These are phyloP conservation scores for Littorina saxatilis DNA, from an alignment of 1,140 invertebrate genomes.

Conservation along the genomic window DNA sequence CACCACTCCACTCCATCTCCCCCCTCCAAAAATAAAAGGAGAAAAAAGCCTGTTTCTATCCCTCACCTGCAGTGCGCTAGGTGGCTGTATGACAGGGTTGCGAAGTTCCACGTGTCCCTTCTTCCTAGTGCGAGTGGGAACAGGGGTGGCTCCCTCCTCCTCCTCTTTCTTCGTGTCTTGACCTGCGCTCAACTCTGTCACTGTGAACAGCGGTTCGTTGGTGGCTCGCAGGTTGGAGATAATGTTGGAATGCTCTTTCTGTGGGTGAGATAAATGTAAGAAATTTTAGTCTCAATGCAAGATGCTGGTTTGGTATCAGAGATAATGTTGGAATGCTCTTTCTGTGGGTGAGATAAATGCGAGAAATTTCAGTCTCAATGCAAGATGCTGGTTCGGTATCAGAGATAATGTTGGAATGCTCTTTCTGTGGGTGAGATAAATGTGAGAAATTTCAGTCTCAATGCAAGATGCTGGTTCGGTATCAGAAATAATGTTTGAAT, in stretches of 20 bases:
- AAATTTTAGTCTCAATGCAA: too few species aligned
- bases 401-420: slow-evolving; percentile 93
- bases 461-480: too few species aligned
- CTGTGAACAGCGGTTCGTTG: slow-evolving; percentile 82
- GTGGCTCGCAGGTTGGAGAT: slow-evolving; percentile 93
- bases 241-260: slow-evolving; percentile 95
- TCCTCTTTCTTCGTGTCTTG: slow-evolving; percentile 70
- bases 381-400: too few species aligned
- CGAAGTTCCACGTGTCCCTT: slow-evolving; percentile 72
- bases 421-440: slow-evolving; percentile 80
- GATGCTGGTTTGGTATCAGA: slow-evolving; percentile 72
- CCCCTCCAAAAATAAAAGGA: too few species aligned
- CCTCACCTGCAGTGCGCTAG: slow-evolving; percentile 70
- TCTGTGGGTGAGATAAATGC: slow-evolving; percentile 76
- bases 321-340: slow-evolving; percentile 94
- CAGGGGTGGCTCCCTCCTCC: slow-evolving; percentile 61
- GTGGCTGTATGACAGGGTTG: slow-evolving; percentile 72
- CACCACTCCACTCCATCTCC: too few species aligned
- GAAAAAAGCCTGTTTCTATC: too few species aligned
- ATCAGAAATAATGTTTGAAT: slow-evolving; percentile 90
- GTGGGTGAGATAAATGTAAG: slow-evolving; percentile 33
- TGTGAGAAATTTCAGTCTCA: too few species aligned
- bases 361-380: too few species aligned
- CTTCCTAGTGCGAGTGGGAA: slow-evolving; percentile 62
- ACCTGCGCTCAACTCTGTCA: slow-evolving; percentile 69